Evolutionary conservation across 92 coral and sea anemone genomes (phyloP).

Genomic region (Bergia puertoricense): DNA sequence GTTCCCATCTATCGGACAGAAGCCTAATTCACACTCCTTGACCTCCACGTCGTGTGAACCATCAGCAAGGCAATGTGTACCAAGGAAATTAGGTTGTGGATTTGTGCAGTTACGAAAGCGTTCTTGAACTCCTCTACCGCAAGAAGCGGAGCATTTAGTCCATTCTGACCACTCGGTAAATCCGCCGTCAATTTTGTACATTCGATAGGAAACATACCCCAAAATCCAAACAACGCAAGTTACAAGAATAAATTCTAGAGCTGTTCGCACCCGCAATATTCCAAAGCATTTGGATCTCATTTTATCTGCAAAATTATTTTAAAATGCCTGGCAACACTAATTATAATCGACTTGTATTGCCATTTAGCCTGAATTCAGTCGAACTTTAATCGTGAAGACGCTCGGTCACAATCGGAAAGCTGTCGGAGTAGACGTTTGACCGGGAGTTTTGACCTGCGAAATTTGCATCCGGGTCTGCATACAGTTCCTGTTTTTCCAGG

Average conservation of each 20-base stretch:
- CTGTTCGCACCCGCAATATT: background rate
- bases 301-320: background rate
- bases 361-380: background rate
- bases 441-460: background rate
- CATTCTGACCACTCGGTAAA: conserved; percentile 35
- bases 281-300: conserved; percentile 4
- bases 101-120: conserved; percentile 37
- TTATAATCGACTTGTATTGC: background rate
- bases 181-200: conserved; percentile 26
- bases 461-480: background rate
- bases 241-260: background rate
- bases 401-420: background rate
- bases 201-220: background rate
- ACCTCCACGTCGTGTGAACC: conserved; percentile 24
- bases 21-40: background rate
- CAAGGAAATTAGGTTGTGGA: conserved; percentile 33
- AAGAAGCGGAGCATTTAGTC: conserved; percentile 16
- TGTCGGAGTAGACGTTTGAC: background rate
- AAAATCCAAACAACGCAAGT: background rate
- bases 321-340: too few relatives aligned
- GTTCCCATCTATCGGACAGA: conserved; percentile 35
- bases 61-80: conserved; percentile 28
- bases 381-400: background rate
- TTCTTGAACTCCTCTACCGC: conserved; percentile 12
- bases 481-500: conserved; percentile 30